phyloP scores from a whole-genome alignment of 1,140 invertebrate species.

The Caenorhabditis inopinata region DNA sequence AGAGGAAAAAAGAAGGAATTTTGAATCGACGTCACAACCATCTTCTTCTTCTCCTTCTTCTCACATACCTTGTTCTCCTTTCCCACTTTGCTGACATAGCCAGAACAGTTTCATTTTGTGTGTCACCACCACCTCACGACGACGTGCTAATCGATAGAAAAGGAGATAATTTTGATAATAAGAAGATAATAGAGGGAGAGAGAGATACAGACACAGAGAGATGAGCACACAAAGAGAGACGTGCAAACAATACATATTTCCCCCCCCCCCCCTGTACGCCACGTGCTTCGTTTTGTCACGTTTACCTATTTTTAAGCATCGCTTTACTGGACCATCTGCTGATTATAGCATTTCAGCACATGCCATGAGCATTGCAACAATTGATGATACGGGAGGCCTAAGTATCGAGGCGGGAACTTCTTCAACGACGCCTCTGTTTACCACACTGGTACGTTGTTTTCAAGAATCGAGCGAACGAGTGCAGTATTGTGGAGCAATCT shows the following conservation, averaged over 20 bases:
- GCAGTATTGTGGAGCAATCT: no score
- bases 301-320: not conserved
- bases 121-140: not conserved
- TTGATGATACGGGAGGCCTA: not conserved
- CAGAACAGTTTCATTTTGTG: not conserved
- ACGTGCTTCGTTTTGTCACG: constrained; percentile 23
- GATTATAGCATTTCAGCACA: constrained; percentile 1
- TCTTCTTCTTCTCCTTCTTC: not conserved
- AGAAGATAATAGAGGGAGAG: not conserved
- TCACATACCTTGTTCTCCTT: no score
- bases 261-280: no score
- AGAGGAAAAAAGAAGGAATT: no score
- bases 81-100: no score
- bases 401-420: not conserved
- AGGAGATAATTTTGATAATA: constrained; percentile 9
- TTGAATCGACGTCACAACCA: not conserved
- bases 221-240: constrained; percentile 22
- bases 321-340: not conserved
- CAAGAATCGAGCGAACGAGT: no score
- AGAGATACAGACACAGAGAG: not conserved
- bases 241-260: not conserved
- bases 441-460: not conserved
- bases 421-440: not conserved
- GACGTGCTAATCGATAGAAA: constrained; percentile 14
- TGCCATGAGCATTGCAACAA: constrained; percentile 1